Base-by-base conservation (phyloP, 2,797 vertebrate species). In the Gastrophryne carolinensis region DNA sequence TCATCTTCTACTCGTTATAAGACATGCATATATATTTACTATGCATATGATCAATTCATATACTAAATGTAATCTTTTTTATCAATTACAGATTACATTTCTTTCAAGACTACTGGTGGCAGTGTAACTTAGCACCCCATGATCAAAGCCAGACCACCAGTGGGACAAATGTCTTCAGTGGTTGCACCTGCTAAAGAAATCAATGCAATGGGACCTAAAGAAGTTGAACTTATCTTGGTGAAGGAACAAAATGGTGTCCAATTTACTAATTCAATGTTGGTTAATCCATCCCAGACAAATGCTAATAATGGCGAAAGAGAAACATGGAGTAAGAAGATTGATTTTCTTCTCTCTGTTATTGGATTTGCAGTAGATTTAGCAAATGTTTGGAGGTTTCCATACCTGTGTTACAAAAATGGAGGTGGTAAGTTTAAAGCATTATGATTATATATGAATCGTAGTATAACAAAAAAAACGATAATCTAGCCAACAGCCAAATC, bases 331-430 rank as follows among this genome's bases (percentile, higher is more conserved):
- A 95, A 95, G 86, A 96, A 96, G 80, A 94, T 95, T 0, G 94
- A 96, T 88, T 96, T 96, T 72, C 91, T 96, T 7, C 88, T 96
- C 12, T 96, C 95, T 0, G 95, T 96, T 79, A 94, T 96, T 0
- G 95, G 95, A 65, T 96, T 96, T 0, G 94, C 95, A 0, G 95
- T 96, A 78, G 95, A 96, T 80, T 91, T 96, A 8, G 95, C 94
- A 50, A 96, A 96, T 0, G 94, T 96, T 77, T 96, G 95, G 94
- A 89, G 95, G 66, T 96, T 96, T 56, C 94, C 95, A 8, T 95
- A 95, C 83, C 91, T 96, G 52, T 96, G 95, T 90, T 96, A 96
- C 84, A 96, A 95, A 80, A 96, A 96, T 0, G 95, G 94, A 57
- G 95, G 95, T 82, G 95, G 95, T 95, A 80, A 92, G 91, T 64